A percentile compares a stretch with the other conserved stretches of the same genome.
Conservation (phyloP, 2,888 invertebrate genomes). For the Caenorhabditis japonica region DNA sequence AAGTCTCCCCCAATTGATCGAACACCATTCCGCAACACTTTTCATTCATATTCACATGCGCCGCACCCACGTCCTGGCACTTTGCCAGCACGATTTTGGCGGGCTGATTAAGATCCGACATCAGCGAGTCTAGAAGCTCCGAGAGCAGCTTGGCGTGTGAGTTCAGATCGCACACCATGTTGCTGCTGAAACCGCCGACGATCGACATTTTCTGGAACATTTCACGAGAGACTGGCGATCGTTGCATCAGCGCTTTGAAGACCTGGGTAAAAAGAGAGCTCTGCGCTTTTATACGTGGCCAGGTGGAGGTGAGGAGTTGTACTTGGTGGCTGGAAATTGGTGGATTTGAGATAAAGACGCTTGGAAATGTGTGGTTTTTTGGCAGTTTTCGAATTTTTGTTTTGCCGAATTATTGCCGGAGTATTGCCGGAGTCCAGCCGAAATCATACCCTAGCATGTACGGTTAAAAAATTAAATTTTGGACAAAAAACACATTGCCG, state of each 20-base stretch:
- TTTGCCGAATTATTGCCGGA: no score
- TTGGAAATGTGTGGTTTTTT: no score
- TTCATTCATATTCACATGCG: slow-evolving; percentile 70
- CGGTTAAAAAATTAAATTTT: no score
- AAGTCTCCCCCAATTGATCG: slow-evolving; percentile 74
- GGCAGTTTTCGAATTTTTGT: no score
- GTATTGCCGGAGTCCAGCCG: no score
- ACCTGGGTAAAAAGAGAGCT: slow-evolving; percentile 63
- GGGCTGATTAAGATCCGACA: slow-evolving; percentile 70
- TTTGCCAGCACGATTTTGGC: slow-evolving; percentile 69
- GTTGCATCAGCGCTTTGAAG: slow-evolving; percentile 66
- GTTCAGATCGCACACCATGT: slow-evolving; percentile 67
- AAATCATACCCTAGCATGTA: no score
- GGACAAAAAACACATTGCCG: no score
- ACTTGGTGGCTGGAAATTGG: slow-evolving; percentile 70
- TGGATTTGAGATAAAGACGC: background rate
- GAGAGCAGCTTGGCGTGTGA: slow-evolving; percentile 66
- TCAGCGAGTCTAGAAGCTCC: slow-evolving; percentile 70
- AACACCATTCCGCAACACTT: slow-evolving; percentile 67
- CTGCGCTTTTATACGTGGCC: slow-evolving; percentile 69
- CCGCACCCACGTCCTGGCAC: slow-evolving; percentile 71
- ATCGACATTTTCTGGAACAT: slow-evolving; percentile 76
- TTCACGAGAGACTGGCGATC: slow-evolving; percentile 63
- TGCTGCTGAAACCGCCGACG: slow-evolving; percentile 71
- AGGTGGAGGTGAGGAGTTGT: slow-evolving; percentile 69